Conservation (phyloP, 2,888 invertebrate species). For the Andrena trimmerana region DNA sequence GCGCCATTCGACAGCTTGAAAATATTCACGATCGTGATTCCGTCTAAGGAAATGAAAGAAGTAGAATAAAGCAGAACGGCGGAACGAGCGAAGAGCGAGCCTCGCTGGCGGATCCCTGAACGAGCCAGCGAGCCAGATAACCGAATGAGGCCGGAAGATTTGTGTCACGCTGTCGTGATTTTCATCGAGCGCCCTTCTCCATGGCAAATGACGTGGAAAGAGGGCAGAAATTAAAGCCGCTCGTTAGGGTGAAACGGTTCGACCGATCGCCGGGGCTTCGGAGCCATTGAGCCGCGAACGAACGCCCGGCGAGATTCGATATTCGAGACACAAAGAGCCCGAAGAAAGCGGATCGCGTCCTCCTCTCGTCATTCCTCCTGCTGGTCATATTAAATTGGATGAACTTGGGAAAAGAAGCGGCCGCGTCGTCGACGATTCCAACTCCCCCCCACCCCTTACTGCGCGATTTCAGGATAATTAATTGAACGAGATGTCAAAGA, state of each 20-base stretch:
- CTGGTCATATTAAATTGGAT: constrained; percentile 54
- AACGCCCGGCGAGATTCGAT: constrained; percentile 53
- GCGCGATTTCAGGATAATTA: constrained; percentile 4
- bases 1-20: not conserved
- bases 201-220: constrained; percentile 71
- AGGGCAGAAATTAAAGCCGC: constrained; percentile 74
- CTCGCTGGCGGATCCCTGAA: not conserved
- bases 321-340: constrained; percentile 66
- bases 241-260: constrained; percentile 68
- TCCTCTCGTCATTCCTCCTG: constrained; percentile 22
- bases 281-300: constrained; percentile 57
- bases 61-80: not conserved
- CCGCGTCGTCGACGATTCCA: not conserved
- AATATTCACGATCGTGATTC: not conserved
- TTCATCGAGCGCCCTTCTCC: constrained; percentile 59
- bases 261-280: constrained; percentile 55
- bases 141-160: constrained; percentile 59
- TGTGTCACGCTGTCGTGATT: constrained; percentile 61
- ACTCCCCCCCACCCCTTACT: too few species aligned
- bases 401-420: constrained; percentile 11
- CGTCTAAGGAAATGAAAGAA: not conserved
- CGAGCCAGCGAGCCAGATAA: constrained; percentile 49
- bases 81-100: not conserved
- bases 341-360: constrained; percentile 49
- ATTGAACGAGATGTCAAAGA: not conserved